Conservation (phyloP, 2,797 vertebrate genomes). For the Silurus lanzhouensis region DNA sequence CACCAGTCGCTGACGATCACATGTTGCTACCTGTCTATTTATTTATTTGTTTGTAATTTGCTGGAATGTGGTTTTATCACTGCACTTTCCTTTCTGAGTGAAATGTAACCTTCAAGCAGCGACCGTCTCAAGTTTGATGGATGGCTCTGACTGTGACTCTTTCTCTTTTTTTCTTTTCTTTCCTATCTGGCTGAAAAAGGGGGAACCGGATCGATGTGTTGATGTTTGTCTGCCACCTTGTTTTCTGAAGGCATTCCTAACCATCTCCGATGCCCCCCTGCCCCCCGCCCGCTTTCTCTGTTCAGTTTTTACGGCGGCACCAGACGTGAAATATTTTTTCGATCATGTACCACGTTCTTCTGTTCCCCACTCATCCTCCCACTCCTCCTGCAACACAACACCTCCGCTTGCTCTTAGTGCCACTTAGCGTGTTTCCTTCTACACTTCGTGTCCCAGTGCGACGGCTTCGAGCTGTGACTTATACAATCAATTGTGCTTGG, state of each 20-base stretch:
- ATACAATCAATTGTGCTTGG: neutral
- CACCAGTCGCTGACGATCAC: neutral
- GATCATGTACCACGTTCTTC: conserved; percentile 5
- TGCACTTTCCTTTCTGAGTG: conserved; percentile 31
- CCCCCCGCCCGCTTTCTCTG: neutral
- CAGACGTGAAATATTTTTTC: conserved; percentile 13
- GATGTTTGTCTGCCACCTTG: neutral
- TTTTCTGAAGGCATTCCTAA: neutral
- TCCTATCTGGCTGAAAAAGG: neutral
- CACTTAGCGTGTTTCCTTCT: conserved; percentile 9
- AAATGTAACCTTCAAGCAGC: conserved; percentile 29
- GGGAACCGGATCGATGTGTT: conserved; percentile 22
- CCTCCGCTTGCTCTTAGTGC: conserved; percentile 22
- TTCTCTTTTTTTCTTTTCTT: neutral
- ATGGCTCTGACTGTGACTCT: conserved; percentile 27
- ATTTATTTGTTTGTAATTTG: neutral
- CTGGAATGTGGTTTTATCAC: conserved; percentile 27
- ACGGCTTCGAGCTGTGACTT: neutral
- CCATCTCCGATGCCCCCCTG: too few relatives aligned
- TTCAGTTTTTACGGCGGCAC: conserved; percentile 2
- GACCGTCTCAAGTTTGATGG: conserved; percentile 42
- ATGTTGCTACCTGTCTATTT: neutral
- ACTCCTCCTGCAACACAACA: neutral
- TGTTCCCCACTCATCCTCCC: conserved; percentile 1
- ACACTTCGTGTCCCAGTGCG: neutral